Base-by-base conservation (phyloP, 2,113 vertebrate genomes). In the Thryonomys swinderianus region DNA sequence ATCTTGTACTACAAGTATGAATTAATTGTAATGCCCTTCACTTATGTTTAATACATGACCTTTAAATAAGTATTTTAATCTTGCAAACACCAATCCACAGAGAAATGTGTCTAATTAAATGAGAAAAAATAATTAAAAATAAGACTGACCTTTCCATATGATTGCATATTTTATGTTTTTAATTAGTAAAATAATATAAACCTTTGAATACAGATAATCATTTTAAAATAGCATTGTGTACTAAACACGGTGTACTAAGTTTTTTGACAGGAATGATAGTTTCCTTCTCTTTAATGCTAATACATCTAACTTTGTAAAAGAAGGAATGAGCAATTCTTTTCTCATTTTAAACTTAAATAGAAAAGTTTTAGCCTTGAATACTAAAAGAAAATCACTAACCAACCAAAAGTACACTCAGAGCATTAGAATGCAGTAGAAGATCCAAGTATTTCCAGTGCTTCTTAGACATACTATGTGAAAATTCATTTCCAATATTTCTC, bases 41-140 rank as follows among this genome's bases (percentile, higher is more conserved):
- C 23, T 91, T 95, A 80, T 51, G 25, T 87, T 90, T 85, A 97
- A 84, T 37, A 40, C 34, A 86, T 95, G 64, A 95, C 79, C 61
- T 97, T 96, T 93, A 93, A 80, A 86, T 64, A 88, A 89, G 1
- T 55, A 96, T 87, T 95, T 94, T 88, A 96, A 95, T 94, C 55
- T 84, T 93, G 14, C 17, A 85, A 91, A 91, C 8, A 71, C 42
- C 32, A 92, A 82, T 88, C 90, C 95, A 4, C 34, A 90, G 80
- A 78, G 59, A 94, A 88, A 93, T 86, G 90, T 57, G 62, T 73
- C 85, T 97, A 96, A 97, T 86, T 96, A 93, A 40, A 86, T 64
- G 12, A 25, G 30, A 53, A 94, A n/a, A 74, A 96, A 92, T 95
- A 96, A 95, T 92, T 95, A 88, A 92, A 94, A 93, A 73, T 79